phyloP scores from a whole-genome alignment of 2,797 vertebrate genomes.

The Coreius guichenoti region DNA sequence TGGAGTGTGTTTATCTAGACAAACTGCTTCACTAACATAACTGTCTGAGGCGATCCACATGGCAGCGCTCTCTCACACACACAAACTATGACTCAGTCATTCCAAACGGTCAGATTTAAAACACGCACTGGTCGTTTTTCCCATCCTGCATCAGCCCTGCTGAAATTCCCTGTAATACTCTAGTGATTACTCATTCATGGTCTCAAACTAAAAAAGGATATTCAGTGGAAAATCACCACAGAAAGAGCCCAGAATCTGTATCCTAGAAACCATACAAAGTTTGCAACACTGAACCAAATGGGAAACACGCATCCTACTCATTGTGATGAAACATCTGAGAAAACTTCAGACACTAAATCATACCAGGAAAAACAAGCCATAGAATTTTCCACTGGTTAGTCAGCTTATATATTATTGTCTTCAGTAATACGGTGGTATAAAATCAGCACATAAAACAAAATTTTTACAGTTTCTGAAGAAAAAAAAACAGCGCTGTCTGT shows the following conservation, averaged over 20 bases:
- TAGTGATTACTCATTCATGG: conserved; percentile 19
- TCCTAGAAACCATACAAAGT: conserved; percentile 16
- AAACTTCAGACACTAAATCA: background rate
- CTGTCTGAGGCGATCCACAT: background rate
- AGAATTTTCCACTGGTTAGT: background rate
- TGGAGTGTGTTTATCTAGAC: conserved; percentile 5
- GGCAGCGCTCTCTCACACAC: conserved; percentile 48
- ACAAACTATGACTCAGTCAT: conserved; percentile 69
- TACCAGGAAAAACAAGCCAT: background rate
- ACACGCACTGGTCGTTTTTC: conserved; percentile 37
- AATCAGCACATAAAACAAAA: background rate
- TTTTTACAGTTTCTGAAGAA: background rate
- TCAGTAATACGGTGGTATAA: background rate
- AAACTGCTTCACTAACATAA: conserved; percentile 15
- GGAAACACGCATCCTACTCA: background rate
- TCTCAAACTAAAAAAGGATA: background rate
- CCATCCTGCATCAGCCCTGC: conserved; percentile 22
- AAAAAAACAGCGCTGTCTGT: background rate
- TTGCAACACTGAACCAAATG: background rate
- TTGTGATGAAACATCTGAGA: background rate
- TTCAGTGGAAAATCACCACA: conserved; percentile 11
- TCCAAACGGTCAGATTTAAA: conserved; percentile 63
- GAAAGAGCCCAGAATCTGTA: background rate
- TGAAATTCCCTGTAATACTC: conserved; percentile 13
- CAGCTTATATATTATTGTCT: background rate